Evolutionary conservation across 2,888 invertebrate species (phyloP).

Genomic region (Frankliniella intonsa): DNA sequence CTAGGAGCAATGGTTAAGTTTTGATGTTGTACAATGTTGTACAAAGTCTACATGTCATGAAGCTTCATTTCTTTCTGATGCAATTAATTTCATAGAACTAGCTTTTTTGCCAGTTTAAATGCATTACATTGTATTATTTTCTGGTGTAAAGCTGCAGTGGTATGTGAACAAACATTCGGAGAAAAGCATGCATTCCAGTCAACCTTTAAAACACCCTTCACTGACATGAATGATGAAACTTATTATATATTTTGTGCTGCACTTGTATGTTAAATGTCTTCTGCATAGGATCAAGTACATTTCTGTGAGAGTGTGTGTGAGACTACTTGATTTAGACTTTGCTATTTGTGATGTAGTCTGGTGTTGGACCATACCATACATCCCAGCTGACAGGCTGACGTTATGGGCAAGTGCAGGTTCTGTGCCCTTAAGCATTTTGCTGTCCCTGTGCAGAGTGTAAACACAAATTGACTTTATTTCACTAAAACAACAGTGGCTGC

Average conservation of each 20-base stretch:
- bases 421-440: slow-evolving; percentile 9
- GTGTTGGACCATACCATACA: slow-evolving; percentile 26
- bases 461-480: slow-evolving; percentile 19
- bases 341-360: slow-evolving; percentile 25
- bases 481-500: neutral
- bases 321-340: slow-evolving; percentile 27
- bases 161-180: slow-evolving; percentile 26
- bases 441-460: slow-evolving; percentile 26
- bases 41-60: slow-evolving; percentile 1
- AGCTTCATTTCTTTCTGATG: neutral
- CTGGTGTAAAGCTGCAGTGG: neutral
- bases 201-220: slow-evolving; percentile 17
- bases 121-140: neutral
- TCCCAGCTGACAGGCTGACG: slow-evolving; percentile 19
- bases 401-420: neutral
- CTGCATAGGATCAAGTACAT: slow-evolving; percentile 22
- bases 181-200: slow-evolving; percentile 25
- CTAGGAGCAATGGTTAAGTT: slow-evolving; percentile 4
- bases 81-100: neutral
- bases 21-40: slow-evolving; percentile 12
- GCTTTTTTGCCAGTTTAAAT: neutral
- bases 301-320: slow-evolving; percentile 22
- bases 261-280: slow-evolving; percentile 18
- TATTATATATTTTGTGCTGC: slow-evolving; percentile 1
- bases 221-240: slow-evolving; percentile 20